phyloP scores from a whole-genome alignment of 2,888 invertebrate genomes.

The Hyposoter didymator region DNA sequence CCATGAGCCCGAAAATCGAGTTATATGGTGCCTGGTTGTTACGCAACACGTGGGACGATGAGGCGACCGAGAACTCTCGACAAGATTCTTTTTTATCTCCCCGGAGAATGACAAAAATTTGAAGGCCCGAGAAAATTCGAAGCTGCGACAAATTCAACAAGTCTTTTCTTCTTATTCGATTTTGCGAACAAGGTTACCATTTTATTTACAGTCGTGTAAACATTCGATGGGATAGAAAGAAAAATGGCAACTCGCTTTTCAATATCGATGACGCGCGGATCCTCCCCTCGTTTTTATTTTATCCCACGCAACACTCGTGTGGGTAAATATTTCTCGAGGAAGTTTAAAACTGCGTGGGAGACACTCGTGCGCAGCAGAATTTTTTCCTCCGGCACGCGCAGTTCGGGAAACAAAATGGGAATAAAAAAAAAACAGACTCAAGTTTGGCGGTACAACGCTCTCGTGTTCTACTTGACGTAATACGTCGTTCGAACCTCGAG shows the following conservation, averaged over 20 bases:
- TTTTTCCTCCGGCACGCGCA: slow-evolving; percentile 35
- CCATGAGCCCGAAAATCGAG: slow-evolving; percentile 30
- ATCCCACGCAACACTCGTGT: neutral
- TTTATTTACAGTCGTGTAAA: neutral
- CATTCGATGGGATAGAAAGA: neutral
- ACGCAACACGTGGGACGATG: slow-evolving; percentile 46
- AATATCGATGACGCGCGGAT: neutral
- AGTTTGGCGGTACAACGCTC: slow-evolving; percentile 40
- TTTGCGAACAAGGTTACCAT: neutral
- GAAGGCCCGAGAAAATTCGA: neutral
- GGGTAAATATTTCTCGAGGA: slow-evolving; percentile 1
- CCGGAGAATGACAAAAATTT: slow-evolving; percentile 28
- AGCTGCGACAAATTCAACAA: neutral
- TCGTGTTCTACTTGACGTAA: slow-evolving; percentile 57
- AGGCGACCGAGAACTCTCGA: slow-evolving; percentile 36
- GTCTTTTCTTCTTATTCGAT: neutral
- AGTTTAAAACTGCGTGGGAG: slow-evolving; percentile 11
- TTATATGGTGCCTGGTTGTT: slow-evolving; percentile 58
- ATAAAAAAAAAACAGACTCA: neutral
- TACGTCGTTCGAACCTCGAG: slow-evolving; percentile 41
- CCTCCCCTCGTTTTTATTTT: slow-evolving; percentile 5
- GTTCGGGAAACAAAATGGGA: slow-evolving; percentile 17
- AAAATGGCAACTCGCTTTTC: neutral
- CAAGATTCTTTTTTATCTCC: slow-evolving; percentile 70
- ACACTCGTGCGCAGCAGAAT: slow-evolving; percentile 12